Evolutionary conservation across 2,797 vertebrate species (phyloP), one percentile per base, ranked within the genome.

Genomic region (Pangasius djambal): DNA sequence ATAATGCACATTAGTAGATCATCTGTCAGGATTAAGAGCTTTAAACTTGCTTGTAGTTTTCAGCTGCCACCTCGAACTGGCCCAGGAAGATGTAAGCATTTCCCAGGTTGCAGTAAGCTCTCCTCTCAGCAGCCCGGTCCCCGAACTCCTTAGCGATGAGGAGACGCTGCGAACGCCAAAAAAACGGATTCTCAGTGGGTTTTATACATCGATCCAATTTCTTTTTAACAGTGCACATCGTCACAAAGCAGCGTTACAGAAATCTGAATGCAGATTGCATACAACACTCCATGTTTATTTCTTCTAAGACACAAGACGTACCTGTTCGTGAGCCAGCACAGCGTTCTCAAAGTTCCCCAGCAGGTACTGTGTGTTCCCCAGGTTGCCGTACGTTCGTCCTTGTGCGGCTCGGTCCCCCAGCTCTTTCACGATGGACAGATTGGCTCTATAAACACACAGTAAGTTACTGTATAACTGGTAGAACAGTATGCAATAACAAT

Each of bases 101-200:
- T 91, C 98, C 98, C 72, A 99, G 97, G 93, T 99, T 99, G 95
- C 98, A 99, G 91, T 98, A 98, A 0, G 98, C 98, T 95, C 98
- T 97, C 95, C 98, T 97, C 95, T 99, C 98, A 0, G 98, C 98
- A 0, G 98, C 97, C 93, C 94, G 96, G 92, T 99, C 98, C 70
- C 98, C 98, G 94, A 99, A 99, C 95, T 99, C 98, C 94, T 98
- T 98, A 57, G 98, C 98, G 91, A 99, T 97, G 59, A 98, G 96
- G 70, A 99, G 97, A 70, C 98, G 97, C 98, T 99, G 94, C 83
- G 91, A 87, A 85, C 37, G 16, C 37, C 37, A 37, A 37, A 37
- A 37, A 74, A 83, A 93, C 86, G 0, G 6, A 31, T 15, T 22
- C 10, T 48, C 44, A 28, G 22, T 15, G 25, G 3, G 37, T 50